A percentile compares a stretch with the other conserved stretches of the same genome.
Evolutionary conservation across 2,113 vertebrate genomes (phyloP).

Genomic region (Turnix velox): DNA sequence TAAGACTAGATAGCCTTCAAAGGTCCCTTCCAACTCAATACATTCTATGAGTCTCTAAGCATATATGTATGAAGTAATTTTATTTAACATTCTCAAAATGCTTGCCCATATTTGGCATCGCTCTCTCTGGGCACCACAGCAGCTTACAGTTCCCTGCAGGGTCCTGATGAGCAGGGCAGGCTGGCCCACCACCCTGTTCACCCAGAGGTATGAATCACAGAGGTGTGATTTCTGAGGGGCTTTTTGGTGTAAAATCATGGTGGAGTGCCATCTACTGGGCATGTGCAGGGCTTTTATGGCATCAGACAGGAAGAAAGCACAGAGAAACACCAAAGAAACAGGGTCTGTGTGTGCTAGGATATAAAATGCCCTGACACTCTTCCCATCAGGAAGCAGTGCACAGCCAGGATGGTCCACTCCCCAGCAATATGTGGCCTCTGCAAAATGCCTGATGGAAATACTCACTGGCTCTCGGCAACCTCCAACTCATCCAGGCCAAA

Average conservation of each 20-base stretch:
- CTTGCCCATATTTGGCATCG: not conserved
- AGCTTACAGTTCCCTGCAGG: not conserved
- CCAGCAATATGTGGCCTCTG: not conserved
- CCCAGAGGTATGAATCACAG: not conserved
- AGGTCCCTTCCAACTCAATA: too few relatives aligned
- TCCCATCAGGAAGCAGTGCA: not conserved
- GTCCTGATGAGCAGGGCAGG: not conserved
- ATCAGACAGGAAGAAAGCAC: not conserved
- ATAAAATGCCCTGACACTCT: not conserved
- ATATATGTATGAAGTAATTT: not conserved
- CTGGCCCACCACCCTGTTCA: not conserved
- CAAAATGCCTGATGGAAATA: rapidly evolving
- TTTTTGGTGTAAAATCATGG: not conserved
- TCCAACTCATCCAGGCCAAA: not conserved
- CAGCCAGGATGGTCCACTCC: not conserved
- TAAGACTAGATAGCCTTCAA: too few relatives aligned
- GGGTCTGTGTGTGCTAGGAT: not conserved
- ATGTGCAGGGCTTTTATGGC: not conserved
- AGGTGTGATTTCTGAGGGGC: not conserved
- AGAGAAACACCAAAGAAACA: not conserved
- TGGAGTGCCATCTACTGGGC: slow-evolving; percentile 61
- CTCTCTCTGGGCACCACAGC: not conserved
- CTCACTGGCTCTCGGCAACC: not conserved
- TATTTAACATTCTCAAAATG: not conserved
- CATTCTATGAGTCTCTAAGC: too few relatives aligned